A percentile compares a stretch with the other conserved stretches of the same genome.
phyloP scores from a whole-genome alignment of 2,113 vertebrate genomes.

The Tachysurus vachellii region DNA sequence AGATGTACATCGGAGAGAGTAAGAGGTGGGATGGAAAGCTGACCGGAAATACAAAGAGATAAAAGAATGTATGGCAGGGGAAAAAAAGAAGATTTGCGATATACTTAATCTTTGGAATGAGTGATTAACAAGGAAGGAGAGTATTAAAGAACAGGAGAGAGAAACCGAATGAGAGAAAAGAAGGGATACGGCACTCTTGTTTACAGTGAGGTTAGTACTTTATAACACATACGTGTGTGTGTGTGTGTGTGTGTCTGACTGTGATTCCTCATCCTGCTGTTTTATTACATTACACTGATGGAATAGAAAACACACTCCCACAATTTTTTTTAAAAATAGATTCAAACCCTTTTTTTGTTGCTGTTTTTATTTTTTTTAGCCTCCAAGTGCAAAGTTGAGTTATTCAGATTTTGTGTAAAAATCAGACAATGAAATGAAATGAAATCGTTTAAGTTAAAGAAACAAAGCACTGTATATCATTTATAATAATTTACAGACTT shows the following conservation, averaged over 20 bases:
- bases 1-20: slow-evolving; percentile 37
- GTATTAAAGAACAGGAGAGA: not conserved
- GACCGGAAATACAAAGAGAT: slow-evolving; percentile 24
- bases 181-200: not conserved
- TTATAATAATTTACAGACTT: not conserved
- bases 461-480: not conserved
- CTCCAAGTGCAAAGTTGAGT: not conserved
- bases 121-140: not conserved
- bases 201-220: slow-evolving; percentile 41
- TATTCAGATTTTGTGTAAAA: not conserved
- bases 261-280: not conserved
- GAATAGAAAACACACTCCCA: not conserved
- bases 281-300: not conserved
- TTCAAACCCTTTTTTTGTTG: too few relatives aligned
- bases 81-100: not conserved
- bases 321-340: not conserved
- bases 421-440: not conserved
- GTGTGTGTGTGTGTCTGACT: not conserved
- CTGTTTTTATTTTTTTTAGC: not conserved
- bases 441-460: not conserved
- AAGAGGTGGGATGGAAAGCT: slow-evolving; percentile 32
- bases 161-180: slow-evolving; percentile 49
- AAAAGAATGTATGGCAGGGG: not conserved
- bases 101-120: slow-evolving; percentile 6
- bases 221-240: slow-evolving; percentile 20